phyloP scores from a whole-genome alignment of 2,113 vertebrate genomes.

The Coryphaenoides rupestris region DNA sequence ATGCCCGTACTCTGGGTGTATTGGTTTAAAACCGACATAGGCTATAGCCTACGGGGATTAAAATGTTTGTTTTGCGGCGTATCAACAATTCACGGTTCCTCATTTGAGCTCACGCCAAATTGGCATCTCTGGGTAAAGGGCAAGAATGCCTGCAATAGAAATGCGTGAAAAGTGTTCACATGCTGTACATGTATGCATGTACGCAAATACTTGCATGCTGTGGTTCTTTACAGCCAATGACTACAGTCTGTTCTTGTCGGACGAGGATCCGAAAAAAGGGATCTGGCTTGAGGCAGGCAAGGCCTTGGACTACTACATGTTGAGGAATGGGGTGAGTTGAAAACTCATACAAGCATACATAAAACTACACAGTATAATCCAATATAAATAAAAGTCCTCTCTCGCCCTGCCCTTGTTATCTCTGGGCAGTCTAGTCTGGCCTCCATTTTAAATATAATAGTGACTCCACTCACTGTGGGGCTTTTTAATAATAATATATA shows the following conservation, averaged over 20 bases:
- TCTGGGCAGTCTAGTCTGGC: background rate
- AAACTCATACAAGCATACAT: background rate
- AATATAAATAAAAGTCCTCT: background rate
- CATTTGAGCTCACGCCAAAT: too few species aligned
- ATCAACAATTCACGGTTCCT: too few species aligned
- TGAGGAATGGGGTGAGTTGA: slow-evolving; percentile 90
- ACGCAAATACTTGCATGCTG: background rate
- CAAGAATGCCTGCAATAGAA: too few species aligned
- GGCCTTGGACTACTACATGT: slow-evolving; percentile 97
- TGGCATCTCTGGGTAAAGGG: too few species aligned
- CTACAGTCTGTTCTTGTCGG: slow-evolving; percentile 95
- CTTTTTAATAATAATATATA: background rate
- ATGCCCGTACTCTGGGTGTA: too few species aligned
- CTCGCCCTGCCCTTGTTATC: background rate
- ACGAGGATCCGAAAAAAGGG: slow-evolving; percentile 97
- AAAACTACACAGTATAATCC: background rate
- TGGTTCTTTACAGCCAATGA: slow-evolving; percentile 82
- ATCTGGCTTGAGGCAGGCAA: slow-evolving; percentile 97
- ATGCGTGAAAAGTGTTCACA: too few species aligned
- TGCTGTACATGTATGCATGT: too few species aligned
- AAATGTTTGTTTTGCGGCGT: too few species aligned
- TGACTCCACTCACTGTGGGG: background rate
- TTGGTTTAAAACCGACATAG: too few species aligned
- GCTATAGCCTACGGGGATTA: too few species aligned
- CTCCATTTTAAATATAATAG: background rate